Evolutionary conservation across 1,140 invertebrate genomes (phyloP).

Genomic region (Drosophila varians): DNA sequence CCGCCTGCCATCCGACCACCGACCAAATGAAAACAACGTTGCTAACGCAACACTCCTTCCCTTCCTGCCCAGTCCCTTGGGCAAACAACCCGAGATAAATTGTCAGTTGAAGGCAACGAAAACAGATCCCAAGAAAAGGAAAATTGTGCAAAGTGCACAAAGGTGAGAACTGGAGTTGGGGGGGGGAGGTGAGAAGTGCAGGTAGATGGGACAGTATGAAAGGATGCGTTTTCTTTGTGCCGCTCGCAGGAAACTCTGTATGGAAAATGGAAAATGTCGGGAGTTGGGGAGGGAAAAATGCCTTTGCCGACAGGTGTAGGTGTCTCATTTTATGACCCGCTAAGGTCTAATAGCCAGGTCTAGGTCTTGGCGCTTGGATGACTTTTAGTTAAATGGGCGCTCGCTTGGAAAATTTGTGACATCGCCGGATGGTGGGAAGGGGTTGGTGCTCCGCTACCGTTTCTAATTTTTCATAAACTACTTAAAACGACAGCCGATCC

Average conservation of each 20-base stretch:
- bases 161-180: slow-evolving; percentile 17
- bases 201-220: slow-evolving; percentile 30
- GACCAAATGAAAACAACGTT: slow-evolving; percentile 56
- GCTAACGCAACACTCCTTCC: slow-evolving; percentile 39
- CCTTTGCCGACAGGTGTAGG: slow-evolving; percentile 15
- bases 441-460: slow-evolving; percentile 44
- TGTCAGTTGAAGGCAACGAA: slow-evolving; percentile 70
- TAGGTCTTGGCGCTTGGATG: slow-evolving; percentile 43
- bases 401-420: slow-evolving; percentile 68
- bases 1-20: slow-evolving; percentile 44
- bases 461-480: slow-evolving; percentile 42
- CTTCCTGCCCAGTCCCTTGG: slow-evolving; percentile 22
- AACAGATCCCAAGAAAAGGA: slow-evolving; percentile 48
- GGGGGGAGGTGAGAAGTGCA: slow-evolving; percentile 7
- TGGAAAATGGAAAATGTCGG: slow-evolving; percentile 21
- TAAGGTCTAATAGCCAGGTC: slow-evolving; percentile 6
- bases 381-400: slow-evolving; percentile 47
- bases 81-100: slow-evolving; percentile 70
- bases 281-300: neutral
- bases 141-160: slow-evolving; percentile 73
- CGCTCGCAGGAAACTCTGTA: slow-evolving; percentile 21
- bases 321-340: slow-evolving; percentile 12
- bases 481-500: slow-evolving; percentile 44
- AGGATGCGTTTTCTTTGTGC: slow-evolving; percentile 30
- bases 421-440: slow-evolving; percentile 33